These are phyloP conservation scores for Perca schrenkii DNA, from an alignment of 2,113 vertebrate genomes.

Conservation along the genomic window DNA sequence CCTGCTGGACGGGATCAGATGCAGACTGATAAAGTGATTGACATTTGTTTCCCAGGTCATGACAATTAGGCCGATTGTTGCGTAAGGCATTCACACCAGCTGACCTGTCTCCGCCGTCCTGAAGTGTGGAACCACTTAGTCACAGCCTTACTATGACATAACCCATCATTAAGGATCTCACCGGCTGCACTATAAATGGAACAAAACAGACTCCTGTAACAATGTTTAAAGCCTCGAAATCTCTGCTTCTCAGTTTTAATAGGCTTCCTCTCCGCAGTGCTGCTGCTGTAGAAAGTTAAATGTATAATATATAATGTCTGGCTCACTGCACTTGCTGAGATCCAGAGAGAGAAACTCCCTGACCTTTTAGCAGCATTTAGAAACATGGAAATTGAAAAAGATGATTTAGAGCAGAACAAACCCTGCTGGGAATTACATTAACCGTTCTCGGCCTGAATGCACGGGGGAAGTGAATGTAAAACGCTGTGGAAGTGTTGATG, in stretches of 20 bases:
- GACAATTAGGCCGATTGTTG: slow-evolving; percentile 23
- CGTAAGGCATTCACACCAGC: slow-evolving; percentile 8
- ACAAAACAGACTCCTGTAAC: slow-evolving; percentile 36
- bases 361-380: slow-evolving; percentile 66
- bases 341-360: slow-evolving; percentile 43
- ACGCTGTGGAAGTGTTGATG: not conserved
- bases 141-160: slow-evolving; percentile 42
- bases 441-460: slow-evolving; percentile 11
- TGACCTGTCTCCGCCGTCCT: slow-evolving; percentile 12
- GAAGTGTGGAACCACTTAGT: slow-evolving; percentile 36
- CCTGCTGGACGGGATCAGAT: not conserved
- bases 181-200: slow-evolving; percentile 47
- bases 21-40: not conserved
- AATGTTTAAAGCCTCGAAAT: slow-evolving; percentile 29
- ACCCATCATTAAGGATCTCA: slow-evolving; percentile 56
- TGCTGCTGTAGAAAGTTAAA: slow-evolving; percentile 23
- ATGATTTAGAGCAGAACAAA: slow-evolving; percentile 55
- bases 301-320: slow-evolving; percentile 59
- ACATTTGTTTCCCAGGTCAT: slow-evolving; percentile 3
- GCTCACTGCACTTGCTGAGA: slow-evolving; percentile 16
- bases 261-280: slow-evolving; percentile 13
- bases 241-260: slow-evolving; percentile 41
- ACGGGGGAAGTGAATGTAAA: not conserved
- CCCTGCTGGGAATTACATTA: slow-evolving; percentile 31
- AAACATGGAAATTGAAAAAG: slow-evolving; percentile 32